Conservation (phyloP, 2,113 vertebrate genomes). For the Taxidea taxus region DNA sequence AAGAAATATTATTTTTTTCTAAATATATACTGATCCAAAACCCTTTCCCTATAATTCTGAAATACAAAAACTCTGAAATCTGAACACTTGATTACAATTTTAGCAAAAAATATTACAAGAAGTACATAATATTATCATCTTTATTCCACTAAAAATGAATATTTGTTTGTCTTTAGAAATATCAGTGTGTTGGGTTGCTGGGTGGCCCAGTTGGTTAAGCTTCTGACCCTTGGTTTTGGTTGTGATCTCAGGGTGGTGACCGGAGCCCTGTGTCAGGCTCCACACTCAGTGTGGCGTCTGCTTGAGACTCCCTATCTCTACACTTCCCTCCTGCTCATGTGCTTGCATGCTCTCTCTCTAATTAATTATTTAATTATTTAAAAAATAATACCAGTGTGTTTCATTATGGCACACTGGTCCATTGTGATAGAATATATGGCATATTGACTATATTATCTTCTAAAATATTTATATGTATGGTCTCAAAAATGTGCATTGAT, state of each 20-base stretch:
- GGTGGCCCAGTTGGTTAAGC: too few species aligned
- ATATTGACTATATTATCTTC: neutral
- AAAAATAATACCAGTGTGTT: neutral
- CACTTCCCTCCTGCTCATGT: neutral
- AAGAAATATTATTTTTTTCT: neutral
- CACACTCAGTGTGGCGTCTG: neutral
- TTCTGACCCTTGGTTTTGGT: too few species aligned
- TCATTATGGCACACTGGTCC: neutral
- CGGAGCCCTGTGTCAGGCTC: neutral
- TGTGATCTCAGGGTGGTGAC: too few species aligned
- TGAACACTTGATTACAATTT: neutral
- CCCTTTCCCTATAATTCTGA: neutral
- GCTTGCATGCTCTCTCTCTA: neutral
- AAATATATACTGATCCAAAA: neutral
- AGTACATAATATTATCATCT: neutral
- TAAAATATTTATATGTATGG: neutral
- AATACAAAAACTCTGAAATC: neutral
- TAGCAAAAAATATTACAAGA: neutral
- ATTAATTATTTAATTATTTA: neutral
- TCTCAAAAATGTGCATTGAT: rapidly evolving
- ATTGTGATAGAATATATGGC: neutral
- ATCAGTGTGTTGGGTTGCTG: neutral
- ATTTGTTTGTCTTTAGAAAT: neutral
- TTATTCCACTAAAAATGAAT: neutral
- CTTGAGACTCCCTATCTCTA: neutral